phyloP scores from a whole-genome alignment of 2,888 invertebrate species.

The Cantharis nigra region DNA sequence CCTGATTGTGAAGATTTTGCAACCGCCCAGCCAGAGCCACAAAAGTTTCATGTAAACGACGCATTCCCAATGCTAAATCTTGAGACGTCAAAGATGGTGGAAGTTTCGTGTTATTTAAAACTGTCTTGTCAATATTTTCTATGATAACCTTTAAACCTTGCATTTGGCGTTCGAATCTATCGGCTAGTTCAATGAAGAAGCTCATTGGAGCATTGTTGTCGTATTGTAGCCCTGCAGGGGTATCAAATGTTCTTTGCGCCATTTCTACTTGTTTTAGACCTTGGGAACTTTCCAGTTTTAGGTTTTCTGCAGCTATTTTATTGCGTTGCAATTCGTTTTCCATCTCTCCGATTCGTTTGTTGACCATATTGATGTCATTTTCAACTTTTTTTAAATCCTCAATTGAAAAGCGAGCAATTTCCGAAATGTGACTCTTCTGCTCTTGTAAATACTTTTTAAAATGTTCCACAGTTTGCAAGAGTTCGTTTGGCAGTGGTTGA shows the following conservation, averaged over 20 bases:
- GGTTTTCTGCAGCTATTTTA: slow-evolving; percentile 63
- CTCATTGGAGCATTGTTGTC: slow-evolving; percentile 74
- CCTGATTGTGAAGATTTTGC: slow-evolving; percentile 77
- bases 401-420: slow-evolving; percentile 70
- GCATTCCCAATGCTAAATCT: slow-evolving; percentile 77
- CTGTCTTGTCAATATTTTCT: slow-evolving; percentile 72
- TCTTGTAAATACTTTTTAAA: slow-evolving; percentile 86
- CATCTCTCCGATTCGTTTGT: slow-evolving; percentile 64
- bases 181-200: slow-evolving; percentile 71
- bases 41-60: slow-evolving; percentile 83
- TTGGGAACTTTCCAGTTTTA: slow-evolving; percentile 74
- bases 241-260: slow-evolving; percentile 78
- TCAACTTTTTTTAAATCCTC: slow-evolving; percentile 67
- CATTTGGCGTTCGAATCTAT: slow-evolving; percentile 73
- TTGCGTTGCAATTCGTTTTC: slow-evolving; percentile 67
- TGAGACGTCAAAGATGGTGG: slow-evolving; percentile 70
- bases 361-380: slow-evolving; percentile 64
- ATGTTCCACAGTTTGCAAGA: slow-evolving; percentile 75
- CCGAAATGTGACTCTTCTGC: slow-evolving; percentile 80
- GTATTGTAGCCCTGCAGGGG: slow-evolving; percentile 74
- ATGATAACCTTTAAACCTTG: slow-evolving; percentile 71
- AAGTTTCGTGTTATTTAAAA: slow-evolving; percentile 65
- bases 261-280: slow-evolving; percentile 76
- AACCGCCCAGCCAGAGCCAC: slow-evolving; percentile 86
- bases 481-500: slow-evolving; percentile 74